Base-by-base conservation (phyloP, 2,113 vertebrate species). In the Neotragus pygmaeus region DNA sequence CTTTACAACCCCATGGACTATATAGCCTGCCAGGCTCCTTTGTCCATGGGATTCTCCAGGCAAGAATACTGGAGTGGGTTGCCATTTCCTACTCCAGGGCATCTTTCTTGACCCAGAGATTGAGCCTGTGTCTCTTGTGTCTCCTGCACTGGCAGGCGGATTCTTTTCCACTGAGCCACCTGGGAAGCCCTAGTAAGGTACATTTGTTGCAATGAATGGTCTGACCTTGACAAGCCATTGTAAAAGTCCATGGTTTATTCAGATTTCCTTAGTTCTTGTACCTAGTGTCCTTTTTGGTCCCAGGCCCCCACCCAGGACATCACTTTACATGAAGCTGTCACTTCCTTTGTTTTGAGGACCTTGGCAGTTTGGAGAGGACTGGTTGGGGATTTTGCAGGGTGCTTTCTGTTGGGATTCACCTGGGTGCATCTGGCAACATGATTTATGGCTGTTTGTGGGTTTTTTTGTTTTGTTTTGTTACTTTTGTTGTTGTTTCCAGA, bases 341-440 rank as follows among this genome's bases (percentile, higher is more conserved):
- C 81, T 58, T 43, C 7, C 36, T 39, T 27, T 47, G 30, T 85
- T 13, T 2, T 28, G 62, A 73, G 83, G 81, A 28, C 43, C 23
- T n/a, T 27, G 5, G 19, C 47, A 25, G 7, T 64, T 47, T 27
- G 45, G 39, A 43, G 70, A 43, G 23, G 9, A 19, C 62, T 14
- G 43, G 51, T 11, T 3, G 2, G 8, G 53, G 27, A 27, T 36
- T 66, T 30, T 45, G 8, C 6, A 47, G 64, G 53, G 27, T 49
- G 43, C 11, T 23, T 4, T 12, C 39, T 45, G 1, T 15, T 30
- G 25, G 55, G 51, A 30, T 77, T 49, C 47, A 21, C 49, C 66
- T 7, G 5, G 25, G 66, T 17, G 12, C 7, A 0, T 28, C 53
- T 17, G 4, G n/a, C 33, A 30, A 2, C 51, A 1, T 28, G 51